A percentile compares a stretch with the other conserved stretches of the same genome.
Conservation (phyloP, 1,140 invertebrate species). For the Drosophila arizonae region DNA sequence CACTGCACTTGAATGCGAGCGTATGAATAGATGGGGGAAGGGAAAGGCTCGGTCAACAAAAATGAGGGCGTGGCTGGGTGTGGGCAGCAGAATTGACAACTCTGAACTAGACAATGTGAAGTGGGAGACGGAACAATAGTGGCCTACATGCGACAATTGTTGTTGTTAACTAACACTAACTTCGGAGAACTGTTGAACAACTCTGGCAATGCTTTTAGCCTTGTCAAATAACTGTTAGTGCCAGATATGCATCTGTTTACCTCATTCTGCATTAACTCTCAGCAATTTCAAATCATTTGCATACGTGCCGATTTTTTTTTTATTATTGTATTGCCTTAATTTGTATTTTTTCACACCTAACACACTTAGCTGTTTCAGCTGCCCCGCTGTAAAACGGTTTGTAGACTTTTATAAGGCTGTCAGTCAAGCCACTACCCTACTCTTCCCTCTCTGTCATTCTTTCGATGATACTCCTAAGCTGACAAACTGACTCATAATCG, state of each 20-base stretch:
- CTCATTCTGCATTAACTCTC: not conserved
- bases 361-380: not conserved
- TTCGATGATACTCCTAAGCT: conserved; percentile 5
- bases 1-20: conserved; percentile 68
- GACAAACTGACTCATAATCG: conserved; percentile 64
- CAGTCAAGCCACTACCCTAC: not conserved
- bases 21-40: not conserved
- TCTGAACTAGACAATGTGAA: conserved; percentile 55
- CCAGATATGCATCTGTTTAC: conserved; percentile 13
- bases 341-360: conserved; percentile 36
- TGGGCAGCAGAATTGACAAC: conserved; percentile 57
- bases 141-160: conserved; percentile 12
- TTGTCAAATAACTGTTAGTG: conserved; percentile 11
- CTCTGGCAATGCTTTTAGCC: not conserved
- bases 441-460: not conserved
- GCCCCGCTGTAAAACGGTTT: conserved; percentile 1
- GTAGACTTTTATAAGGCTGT: conserved; percentile 25
- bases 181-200: conserved; percentile 1
- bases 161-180: conserved; percentile 1
- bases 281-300: conserved; percentile 17
- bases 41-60: conserved; percentile 3
- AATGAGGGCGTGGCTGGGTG: conserved; percentile 19
- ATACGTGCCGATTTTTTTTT: conserved; percentile 11
- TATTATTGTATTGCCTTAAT: conserved; percentile 14
- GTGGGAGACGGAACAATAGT: conserved; percentile 3